A percentile compares a stretch with the other conserved stretches of the same genome.
Evolutionary conservation across 2,797 vertebrate genomes (phyloP).

Genomic region (Pelodytes ibericus): DNA sequence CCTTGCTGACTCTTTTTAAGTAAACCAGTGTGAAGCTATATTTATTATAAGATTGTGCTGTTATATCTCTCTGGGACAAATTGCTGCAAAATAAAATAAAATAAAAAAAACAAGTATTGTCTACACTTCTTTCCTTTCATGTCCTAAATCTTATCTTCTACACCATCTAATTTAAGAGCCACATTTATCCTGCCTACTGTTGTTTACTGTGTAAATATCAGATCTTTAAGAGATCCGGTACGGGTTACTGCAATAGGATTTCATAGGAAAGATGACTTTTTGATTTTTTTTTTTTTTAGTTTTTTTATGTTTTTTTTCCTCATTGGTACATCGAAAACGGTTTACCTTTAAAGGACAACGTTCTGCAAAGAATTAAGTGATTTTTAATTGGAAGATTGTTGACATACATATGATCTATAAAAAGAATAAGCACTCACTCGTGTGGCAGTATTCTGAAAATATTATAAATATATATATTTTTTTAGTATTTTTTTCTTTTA

Average conservation of each 20-base stretch:
- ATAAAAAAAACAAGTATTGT: conserved; percentile 28
- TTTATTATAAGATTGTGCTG: conserved; percentile 47
- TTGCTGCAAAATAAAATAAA: conserved; percentile 50
- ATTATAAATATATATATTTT: no score
- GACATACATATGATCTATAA: no score
- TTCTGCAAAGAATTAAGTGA: no score
- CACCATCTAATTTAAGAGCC: not conserved
- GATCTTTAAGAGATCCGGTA: not conserved
- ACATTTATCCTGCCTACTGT: conserved; percentile 2
- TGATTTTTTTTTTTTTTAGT: no score
- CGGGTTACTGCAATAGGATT: not conserved
- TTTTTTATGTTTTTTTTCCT: no score
- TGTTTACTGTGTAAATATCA: conserved; percentile 10
- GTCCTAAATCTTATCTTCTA: conserved; percentile 23
- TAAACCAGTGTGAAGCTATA: conserved; percentile 41
- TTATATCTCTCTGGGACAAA: conserved; percentile 51
- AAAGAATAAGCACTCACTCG: no score
- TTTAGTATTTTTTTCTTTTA: no score
- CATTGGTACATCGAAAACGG: no score
- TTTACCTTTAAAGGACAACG: no score
- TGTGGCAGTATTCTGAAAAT: no score
- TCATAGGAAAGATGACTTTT: not conserved
- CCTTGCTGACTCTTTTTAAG: conserved; percentile 38
- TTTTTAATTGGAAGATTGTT: no score
- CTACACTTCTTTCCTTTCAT: conserved; percentile 30